Conservation (phyloP, 2,113 vertebrate species). For the Leptosomus discolor region DNA sequence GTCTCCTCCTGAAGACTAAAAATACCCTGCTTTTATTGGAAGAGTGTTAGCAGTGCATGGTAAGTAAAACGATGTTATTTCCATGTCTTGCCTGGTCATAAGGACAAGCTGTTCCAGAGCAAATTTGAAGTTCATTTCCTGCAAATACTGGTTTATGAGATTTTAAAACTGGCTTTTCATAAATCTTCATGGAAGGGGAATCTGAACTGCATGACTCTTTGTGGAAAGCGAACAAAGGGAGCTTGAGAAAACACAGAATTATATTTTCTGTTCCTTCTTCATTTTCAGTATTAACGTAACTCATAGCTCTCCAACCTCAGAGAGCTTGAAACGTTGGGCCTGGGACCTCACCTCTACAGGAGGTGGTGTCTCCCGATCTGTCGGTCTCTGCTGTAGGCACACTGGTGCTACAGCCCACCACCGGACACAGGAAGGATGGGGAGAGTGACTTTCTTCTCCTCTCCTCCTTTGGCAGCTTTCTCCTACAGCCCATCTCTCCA, state of each 20-base stretch:
- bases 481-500: not conserved
- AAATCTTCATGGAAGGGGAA: not conserved
- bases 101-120: not conserved
- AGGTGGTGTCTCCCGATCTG: not conserved
- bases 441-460: not conserved
- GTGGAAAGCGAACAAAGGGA: not conserved
- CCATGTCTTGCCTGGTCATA: not conserved
- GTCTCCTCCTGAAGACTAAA: not conserved
- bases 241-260: not conserved
- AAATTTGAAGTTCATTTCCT: constrained; percentile 30
- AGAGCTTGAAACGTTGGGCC: not conserved
- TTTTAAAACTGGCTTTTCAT: not conserved
- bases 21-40: not conserved
- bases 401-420: not conserved
- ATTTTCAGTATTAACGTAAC: not conserved
- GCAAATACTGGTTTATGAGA: not conserved
- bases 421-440: not conserved
- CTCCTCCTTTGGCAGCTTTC: not conserved
- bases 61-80: not conserved
- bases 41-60: not conserved
- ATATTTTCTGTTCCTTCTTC: not conserved
- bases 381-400: not conserved
- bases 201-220: not conserved
- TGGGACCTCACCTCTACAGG: not conserved
- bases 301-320: not conserved